Conservation (phyloP, 2,888 invertebrate species). For the Periphyllus acericola region DNA sequence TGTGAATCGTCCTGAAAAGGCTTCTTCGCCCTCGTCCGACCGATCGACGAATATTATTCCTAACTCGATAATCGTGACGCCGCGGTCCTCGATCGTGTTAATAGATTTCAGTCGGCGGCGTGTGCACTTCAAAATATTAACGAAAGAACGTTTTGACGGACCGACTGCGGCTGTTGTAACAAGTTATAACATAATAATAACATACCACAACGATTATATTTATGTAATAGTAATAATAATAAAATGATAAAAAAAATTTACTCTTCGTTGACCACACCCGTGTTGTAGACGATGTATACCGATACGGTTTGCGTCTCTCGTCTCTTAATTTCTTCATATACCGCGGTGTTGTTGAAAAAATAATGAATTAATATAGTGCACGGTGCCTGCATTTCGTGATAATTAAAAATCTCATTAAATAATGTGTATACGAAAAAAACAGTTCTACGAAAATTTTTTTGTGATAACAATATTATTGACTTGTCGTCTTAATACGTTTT, state of each 20-base stretch:
- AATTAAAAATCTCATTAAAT: conserved; percentile 15
- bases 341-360: not conserved
- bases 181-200: not conserved
- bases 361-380: not conserved
- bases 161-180: not conserved
- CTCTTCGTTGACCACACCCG: conserved; percentile 17
- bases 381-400: not conserved
- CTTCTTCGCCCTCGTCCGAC: not conserved
- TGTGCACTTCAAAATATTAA: conserved; percentile 24
- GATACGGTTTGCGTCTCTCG: not conserved
- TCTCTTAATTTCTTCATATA: not conserved
- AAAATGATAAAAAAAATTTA: not conserved
- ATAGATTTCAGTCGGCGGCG: not conserved
- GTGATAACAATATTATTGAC: not conserved
- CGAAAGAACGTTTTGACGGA: conserved; percentile 22
- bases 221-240: not conserved
- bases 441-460: not conserved
- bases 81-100: too few relatives aligned
- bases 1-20: conserved; percentile 3
- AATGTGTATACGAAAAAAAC: not conserved
- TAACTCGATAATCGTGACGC: not conserved
- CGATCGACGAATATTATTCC: not conserved
- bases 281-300: not conserved
- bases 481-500: too few relatives aligned
- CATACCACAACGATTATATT: not conserved